phyloP scores from a whole-genome alignment of 1,140 invertebrate species.

The Medauroidea extradentata region DNA sequence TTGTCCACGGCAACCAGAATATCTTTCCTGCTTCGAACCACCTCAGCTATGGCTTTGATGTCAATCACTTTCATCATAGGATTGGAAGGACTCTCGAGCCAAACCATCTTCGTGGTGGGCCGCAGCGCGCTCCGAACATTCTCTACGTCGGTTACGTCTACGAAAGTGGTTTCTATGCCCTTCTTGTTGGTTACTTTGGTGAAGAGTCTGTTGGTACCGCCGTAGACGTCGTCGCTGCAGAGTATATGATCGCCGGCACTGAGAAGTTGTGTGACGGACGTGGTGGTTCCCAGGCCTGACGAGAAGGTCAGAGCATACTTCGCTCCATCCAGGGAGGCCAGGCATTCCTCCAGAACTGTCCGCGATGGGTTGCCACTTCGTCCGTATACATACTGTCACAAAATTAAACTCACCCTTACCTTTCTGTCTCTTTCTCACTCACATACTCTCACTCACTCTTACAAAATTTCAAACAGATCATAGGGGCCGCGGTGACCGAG shows the following conservation, averaged over 20 bases:
- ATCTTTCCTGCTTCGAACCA: slow-evolving; percentile 56
- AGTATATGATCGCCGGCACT: slow-evolving; percentile 86
- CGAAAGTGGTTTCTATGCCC: slow-evolving; percentile 70
- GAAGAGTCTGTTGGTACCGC: slow-evolving; percentile 78
- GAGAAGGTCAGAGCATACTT: slow-evolving; percentile 82
- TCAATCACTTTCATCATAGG: slow-evolving; percentile 90
- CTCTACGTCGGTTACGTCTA: slow-evolving; percentile 69
- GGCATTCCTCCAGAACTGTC: slow-evolving; percentile 79
- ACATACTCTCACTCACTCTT: no score
- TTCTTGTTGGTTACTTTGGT: slow-evolving; percentile 19
- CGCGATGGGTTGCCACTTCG: slow-evolving; percentile 94
- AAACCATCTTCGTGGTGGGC: slow-evolving; percentile 89
- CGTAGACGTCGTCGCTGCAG: slow-evolving; percentile 91
- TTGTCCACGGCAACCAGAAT: slow-evolving; percentile 93
- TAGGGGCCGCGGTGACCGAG: no score
- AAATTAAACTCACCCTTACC: no score
- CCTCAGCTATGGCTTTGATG: slow-evolving; percentile 67
- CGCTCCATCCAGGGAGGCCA: slow-evolving; percentile 86
- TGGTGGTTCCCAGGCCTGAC: slow-evolving; percentile 85
- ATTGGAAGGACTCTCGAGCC: slow-evolving; percentile 98
- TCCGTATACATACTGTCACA: slow-evolving; percentile 78
- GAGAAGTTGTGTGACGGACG: slow-evolving; percentile 68
- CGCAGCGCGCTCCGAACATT: slow-evolving; percentile 66
- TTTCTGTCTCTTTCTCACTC: no score
- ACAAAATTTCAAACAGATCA: no score